Evolutionary conservation across 2,113 vertebrate species (phyloP).

Genomic region (Beaufortia kweichowensis): DNA sequence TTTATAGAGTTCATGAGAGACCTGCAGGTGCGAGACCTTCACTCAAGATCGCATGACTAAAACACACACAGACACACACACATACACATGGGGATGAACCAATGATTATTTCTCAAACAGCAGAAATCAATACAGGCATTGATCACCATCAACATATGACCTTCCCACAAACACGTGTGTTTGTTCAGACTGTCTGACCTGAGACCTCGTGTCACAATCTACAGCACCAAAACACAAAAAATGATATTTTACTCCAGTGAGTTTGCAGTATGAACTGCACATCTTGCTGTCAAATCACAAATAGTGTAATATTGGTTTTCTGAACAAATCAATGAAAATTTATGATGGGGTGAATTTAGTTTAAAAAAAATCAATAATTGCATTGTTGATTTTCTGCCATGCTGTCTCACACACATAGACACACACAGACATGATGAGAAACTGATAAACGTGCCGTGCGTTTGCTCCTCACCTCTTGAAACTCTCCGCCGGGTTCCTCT

Average conservation of each 20-base stretch:
- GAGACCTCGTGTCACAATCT: neutral
- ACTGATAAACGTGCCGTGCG: neutral
- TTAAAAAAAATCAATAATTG: no score
- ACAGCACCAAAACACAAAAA: no score
- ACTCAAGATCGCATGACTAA: neutral
- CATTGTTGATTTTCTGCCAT: no score
- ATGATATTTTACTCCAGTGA: no score
- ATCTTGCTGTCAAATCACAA: no score
- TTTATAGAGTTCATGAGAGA: neutral
- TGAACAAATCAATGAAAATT: no score
- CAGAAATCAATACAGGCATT: conserved; percentile 7
- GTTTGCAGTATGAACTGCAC: no score
- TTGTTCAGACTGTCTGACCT: neutral
- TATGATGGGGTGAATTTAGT: no score
- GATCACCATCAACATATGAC: conserved; percentile 56
- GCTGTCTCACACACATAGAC: neutral
- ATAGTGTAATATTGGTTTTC: no score
- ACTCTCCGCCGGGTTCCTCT: conserved; percentile 92
- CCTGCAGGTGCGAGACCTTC: conserved; percentile 25
- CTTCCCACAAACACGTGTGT: conserved; percentile 32
- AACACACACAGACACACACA: conserved; percentile 37
- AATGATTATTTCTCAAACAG: no score
- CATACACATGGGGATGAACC: neutral
- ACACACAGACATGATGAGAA: no score
- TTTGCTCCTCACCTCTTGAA: conserved; percentile 88